Evolutionary conservation across 2,113 vertebrate species (phyloP).

Genomic region (Nothobranchius furzeri): DNA sequence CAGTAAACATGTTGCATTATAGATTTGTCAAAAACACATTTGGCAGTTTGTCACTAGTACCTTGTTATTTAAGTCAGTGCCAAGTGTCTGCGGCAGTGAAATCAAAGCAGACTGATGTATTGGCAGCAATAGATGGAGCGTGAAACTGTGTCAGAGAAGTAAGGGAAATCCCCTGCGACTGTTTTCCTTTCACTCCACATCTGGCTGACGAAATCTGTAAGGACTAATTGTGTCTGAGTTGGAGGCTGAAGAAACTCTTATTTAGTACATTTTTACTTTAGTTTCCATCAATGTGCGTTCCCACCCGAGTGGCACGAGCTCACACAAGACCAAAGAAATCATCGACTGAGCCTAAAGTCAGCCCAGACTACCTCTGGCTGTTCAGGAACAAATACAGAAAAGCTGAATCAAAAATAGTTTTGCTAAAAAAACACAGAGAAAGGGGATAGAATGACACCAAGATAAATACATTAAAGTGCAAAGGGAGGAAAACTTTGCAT

Average conservation of each 20-base stretch:
- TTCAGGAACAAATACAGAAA: conserved; percentile 44
- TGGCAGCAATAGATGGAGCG: conserved; percentile 61
- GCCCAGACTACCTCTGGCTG: conserved; percentile 42
- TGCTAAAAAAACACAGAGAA: conserved; percentile 15
- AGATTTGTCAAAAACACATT: conserved; percentile 69
- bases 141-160: conserved; percentile 71
- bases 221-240: conserved; percentile 59
- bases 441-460: conserved; percentile 47
- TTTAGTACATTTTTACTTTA: conserved; percentile 39
- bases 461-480: conserved; percentile 53
- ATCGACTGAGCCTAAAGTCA: conserved; percentile 59
- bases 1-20: conserved; percentile 73
- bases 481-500: conserved; percentile 63
- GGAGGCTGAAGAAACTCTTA: conserved; percentile 40
- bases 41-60: conserved; percentile 68
- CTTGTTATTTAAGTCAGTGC: conserved; percentile 66
- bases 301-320: conserved; percentile 54
- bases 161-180: conserved; percentile 55
- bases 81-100: conserved; percentile 57
- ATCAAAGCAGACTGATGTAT: conserved; percentile 66
- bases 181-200: conserved; percentile 54
- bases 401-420: conserved; percentile 45
- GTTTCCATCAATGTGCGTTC: conserved; percentile 35
- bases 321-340: conserved; percentile 41
- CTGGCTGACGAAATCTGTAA: conserved; percentile 54